Base-by-base conservation (phyloP, 2,113 vertebrate species). In the Lepus europaeus region DNA sequence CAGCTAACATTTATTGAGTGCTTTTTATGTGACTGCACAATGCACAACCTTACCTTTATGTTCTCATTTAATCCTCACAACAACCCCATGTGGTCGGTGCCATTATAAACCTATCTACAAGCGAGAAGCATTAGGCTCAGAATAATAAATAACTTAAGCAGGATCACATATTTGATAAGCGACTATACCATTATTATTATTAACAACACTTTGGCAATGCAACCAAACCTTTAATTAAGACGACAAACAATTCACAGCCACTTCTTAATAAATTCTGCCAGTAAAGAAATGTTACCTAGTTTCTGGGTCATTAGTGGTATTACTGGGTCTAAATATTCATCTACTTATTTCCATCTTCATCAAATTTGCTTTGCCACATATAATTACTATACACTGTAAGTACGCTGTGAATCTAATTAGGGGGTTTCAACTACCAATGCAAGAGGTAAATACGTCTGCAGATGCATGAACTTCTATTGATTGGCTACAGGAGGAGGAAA, bases 191-290 rank as follows among this genome's bases (percentile, higher is more conserved):
- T 87, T 72, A 89, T 89, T 69, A 83, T 87, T 84, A 91, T 78
- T 91, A 96, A 96, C 64, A 89, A 51, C 29, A 29, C 31, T 95
- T 77, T 74, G 76, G 64, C 74, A 95, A 74, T 80, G 17, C 51
- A 95, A 70, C 63, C 63, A 92, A 90, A 78, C 16, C 91, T 96
- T 95, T 91, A 89, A 97, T 95, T 97, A 95, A 89, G 64, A 91
- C 89, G 93, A 91, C 23, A 84, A 95, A 95, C 87, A 95, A 95
- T 85, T 82, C 80, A 74, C 63, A 91, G 81, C 23, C 16, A 79
- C 70, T 80, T 91, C 80, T 93, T 93, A 91, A 94, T 90, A 95
- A 89, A 96, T 94, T 78, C 51, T 61, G 84, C 76, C 49, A 66
- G 31, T 27, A 23, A 94, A 94, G 94, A 91, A 93, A 96, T 80